Evolutionary conservation across 92 coral and sea anemone genomes (phyloP), one percentile per base, ranked within the genome.

Genomic region (Isaurus tuberculatus): DNA sequence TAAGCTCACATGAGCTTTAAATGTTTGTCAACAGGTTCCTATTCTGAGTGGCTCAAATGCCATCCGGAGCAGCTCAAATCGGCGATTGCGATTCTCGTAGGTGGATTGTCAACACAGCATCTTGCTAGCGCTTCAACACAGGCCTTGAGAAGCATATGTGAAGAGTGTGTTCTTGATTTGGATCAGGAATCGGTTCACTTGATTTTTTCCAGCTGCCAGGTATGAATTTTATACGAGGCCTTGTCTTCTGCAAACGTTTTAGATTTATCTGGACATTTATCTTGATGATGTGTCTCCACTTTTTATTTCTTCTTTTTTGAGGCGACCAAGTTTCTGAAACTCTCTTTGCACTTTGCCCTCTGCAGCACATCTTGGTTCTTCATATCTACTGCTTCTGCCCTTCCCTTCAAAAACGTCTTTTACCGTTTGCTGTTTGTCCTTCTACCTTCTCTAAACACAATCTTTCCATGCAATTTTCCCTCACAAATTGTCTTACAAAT

Each of bases 11-110:
- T n/a, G 1, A 55, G 63, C 63, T 55, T 16, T 55, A 16, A 19
- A 53, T 3, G 20, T 77, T 0, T 6, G 19, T 43, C 26, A 70
- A 9, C 88, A 96, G 99, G 99, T 36, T 90, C 99, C 5, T 96
- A 96, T 60, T 94, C 98, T 29, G 99, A 96, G 53, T 96, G 99
- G 99, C 92, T 96, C 15, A 96, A 96, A 77, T 94, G 95, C 48
- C 99, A 96, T 57, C 95, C 98, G 0, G 97, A 89, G 27, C 95
- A 94, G 66, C 95, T 96, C 3, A 94, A 92, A 34, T 93, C 99
- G 11, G 99, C 95, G 22, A 83, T 96, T 82, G 94, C 98, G 10
- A 98, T 96, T 58, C 70, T 96, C 40, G 68, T 96, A 16, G 92
- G 94, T 72, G 98, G 98, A 23, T 40, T 94, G 66, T 84, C 95